These are phyloP conservation scores for Drosophila quinaria DNA, from an alignment of 2,888 invertebrate species.

Conservation along the genomic window DNA sequence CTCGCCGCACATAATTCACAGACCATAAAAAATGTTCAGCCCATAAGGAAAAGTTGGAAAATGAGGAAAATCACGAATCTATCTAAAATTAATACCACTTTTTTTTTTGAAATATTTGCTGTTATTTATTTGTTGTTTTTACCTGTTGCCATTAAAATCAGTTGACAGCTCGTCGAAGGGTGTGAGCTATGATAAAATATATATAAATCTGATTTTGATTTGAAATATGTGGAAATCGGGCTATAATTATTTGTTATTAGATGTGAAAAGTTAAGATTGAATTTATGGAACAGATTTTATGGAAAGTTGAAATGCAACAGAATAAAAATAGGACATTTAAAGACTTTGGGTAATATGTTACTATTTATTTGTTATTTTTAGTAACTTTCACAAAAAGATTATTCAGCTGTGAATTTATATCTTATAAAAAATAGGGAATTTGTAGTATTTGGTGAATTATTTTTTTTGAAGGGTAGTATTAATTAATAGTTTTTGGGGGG, in stretches of 20 bases:
- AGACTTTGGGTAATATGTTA: too few relatives aligned
- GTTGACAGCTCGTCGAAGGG: constrained; percentile 61
- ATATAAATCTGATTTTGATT: background rate
- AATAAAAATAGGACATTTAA: too few relatives aligned
- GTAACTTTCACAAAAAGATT: too few relatives aligned
- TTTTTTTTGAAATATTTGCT: constrained; percentile 21
- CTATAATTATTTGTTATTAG: constrained; percentile 3
- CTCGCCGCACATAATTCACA: constrained; percentile 69
- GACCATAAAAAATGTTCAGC: constrained; percentile 62
- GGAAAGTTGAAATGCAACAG: too few relatives aligned
- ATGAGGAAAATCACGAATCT: constrained; percentile 20
- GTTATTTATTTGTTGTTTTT: constrained; percentile 2
- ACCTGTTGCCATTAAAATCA: constrained; percentile 62
- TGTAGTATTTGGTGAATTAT: too few relatives aligned
- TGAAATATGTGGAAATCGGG: constrained; percentile 5
- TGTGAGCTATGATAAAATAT: constrained; percentile 15
- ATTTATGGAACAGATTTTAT: background rate
- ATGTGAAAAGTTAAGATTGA: background rate
- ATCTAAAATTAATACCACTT: constrained; percentile 18
- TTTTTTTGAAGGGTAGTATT: too few relatives aligned
- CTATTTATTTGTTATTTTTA: too few relatives aligned
- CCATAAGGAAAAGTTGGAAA: constrained; percentile 32
- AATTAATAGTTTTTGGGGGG: too few relatives aligned
- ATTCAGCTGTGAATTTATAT: too few relatives aligned
- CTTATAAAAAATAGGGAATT: too few relatives aligned